Base-by-base conservation (phyloP, 1,140 invertebrate species). In the Drosophila micromelanica region DNA sequence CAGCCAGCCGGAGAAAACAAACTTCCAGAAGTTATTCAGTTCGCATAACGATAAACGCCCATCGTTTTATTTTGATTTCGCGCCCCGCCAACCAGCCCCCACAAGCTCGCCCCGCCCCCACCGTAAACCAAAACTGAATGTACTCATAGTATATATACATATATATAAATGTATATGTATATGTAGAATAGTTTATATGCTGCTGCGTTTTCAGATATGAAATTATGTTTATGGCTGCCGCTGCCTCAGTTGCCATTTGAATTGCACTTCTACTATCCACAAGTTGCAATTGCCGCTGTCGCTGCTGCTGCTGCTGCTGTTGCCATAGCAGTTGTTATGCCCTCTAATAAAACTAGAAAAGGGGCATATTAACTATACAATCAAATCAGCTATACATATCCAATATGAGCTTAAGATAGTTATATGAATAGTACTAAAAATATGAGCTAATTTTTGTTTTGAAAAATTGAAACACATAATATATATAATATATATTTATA, bases 21-120 rank as follows among this genome's bases (percentile, higher is more conserved):
- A 86, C 82, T 86, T 86, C 82, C 82, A 86, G 82, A 86, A 86
- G 82, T 86, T 86, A 87, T 86, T 86, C 82, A 82, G 82, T 80
- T 86, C 82, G 82, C 82, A 86, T 86, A 87, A 87, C 82, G 78
- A 87, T 86, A 86, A 86, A 86, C 82, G 82, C 82, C 82, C 82
- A 86, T 81, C 81, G 81, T 75, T 86, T 86, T 86, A 86, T 86
- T 85, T 85, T 85, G 81, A 85, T 85, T 74, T 80, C 69, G 57
- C 73, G 61, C 57, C 76, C 76, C 71, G 68, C 67, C 73, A 63
- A 63, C 73, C 76, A n/a, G 6, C 55, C 42, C 42, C 30, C 27
- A 27, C 27, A 1, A 6, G 27, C 5, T 15, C n/a, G 27, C 5
- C 27, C n/a, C n/a, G 15, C 9, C 17, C 17, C 23, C 35, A 3